Evolutionary conservation across 2,888 invertebrate species (phyloP).

Genomic region (Rambutsinella grinnellia): DNA sequence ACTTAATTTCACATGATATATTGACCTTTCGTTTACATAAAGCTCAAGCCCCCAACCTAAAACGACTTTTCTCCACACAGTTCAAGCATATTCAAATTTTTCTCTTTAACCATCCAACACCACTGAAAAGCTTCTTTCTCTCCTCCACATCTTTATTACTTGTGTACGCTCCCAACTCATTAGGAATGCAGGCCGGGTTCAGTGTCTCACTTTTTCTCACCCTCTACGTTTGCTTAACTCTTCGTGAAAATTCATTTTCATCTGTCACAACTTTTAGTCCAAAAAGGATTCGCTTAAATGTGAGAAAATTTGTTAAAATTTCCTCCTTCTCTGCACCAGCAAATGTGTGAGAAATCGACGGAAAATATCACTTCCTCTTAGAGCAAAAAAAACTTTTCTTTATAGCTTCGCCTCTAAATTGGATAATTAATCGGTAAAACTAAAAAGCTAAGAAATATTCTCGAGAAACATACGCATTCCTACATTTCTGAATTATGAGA

Average conservation of each 20-base stretch:
- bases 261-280: constrained; percentile 11
- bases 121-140: not conserved
- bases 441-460: not conserved
- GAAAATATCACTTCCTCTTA: too few species aligned
- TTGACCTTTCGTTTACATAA: constrained; percentile 44
- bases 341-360: too few species aligned
- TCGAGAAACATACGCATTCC: not conserved
- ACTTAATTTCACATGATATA: constrained; percentile 57
- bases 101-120: constrained; percentile 34
- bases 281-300: not conserved
- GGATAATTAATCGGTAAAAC: constrained; percentile 19
- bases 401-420: constrained; percentile 18
- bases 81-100: constrained; percentile 29
- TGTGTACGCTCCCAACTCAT: constrained; percentile 28
- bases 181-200: constrained; percentile 37
- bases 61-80: too few species aligned
- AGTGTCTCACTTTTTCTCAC: not conserved
- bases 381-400: too few species aligned
- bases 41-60: too few species aligned
- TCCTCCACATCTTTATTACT: not conserved
- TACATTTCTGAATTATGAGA: not conserved
- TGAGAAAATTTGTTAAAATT: not conserved
- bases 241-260: constrained; percentile 18
- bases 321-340: not conserved
- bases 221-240: not conserved